Percentiles rank a stretch among this genome's conserved stretches.
phyloP scores from a whole-genome alignment of 2,113 vertebrate genomes.

The Callorhinus ursinus region DNA sequence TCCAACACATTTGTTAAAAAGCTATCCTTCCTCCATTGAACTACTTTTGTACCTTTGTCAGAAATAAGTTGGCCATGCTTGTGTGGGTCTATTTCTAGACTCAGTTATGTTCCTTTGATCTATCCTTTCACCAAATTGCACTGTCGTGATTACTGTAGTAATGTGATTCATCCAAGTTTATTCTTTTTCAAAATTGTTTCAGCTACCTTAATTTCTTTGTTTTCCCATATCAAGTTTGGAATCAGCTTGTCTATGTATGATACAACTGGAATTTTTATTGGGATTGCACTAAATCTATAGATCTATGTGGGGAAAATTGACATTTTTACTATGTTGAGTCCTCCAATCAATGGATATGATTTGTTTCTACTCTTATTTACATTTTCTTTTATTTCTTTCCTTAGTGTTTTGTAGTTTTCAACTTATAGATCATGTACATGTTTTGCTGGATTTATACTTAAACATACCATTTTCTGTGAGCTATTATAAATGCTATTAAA shows the following conservation, averaged over 20 bases:
- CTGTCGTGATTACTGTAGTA: not conserved
- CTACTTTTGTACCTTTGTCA: not conserved
- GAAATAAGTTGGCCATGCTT: not conserved
- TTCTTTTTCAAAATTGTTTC: slow-evolving; percentile 4
- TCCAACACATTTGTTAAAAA: not conserved
- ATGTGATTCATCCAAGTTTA: not conserved
- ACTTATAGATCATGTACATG: not conserved
- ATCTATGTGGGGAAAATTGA: not conserved
- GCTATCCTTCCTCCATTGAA: not conserved
- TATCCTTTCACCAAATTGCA: not conserved
- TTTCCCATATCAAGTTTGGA: slow-evolving; percentile 3
- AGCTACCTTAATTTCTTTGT: not conserved
- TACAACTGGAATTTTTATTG: not conserved
- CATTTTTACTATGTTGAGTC: not conserved
- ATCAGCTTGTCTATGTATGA: not conserved
- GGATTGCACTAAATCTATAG: not conserved
- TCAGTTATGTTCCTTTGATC: not conserved
- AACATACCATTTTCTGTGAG: not conserved
- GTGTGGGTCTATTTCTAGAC: not conserved
- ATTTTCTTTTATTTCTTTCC: not conserved
- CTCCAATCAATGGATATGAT: not conserved
- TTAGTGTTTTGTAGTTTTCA: not conserved
- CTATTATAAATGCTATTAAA: not conserved
- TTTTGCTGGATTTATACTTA: not conserved
- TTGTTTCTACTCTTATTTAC: not conserved